Base-by-base conservation (phyloP, 2,797 vertebrate genomes). In the Bovichtus diacanthus region DNA sequence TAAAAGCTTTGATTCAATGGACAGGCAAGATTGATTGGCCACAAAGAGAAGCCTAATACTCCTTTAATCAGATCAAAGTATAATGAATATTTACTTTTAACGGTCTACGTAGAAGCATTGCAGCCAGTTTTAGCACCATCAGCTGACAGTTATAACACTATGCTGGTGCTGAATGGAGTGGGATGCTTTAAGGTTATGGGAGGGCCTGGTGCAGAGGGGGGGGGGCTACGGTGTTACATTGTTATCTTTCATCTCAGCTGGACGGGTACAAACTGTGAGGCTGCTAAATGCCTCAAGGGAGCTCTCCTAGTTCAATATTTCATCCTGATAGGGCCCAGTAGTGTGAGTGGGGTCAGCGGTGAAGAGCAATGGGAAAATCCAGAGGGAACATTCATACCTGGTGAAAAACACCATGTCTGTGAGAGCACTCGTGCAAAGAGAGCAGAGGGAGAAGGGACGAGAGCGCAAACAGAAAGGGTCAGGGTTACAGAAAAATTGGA, bases 261-360 rank as follows among this genome's bases (percentile, higher is more conserved):
- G 81, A 81, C 10, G 41, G 49, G 69, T 58, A 70, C 53, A 36
- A 41, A 73, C 78, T 36, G 62, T 11, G 36, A 71, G 53, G 73
- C 83, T 70, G 78, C 73, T 73, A 65, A 58, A 82, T 39, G 76
- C 81, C 91, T 88, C 73, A 5, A 60, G 84, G 84, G 85, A 87
- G 68, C 68, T 74, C 73, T 70, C 62, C 58, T 64, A 72, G 77
- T 89, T 90, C 76, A 85, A 88, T 90, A 87, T 90, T 87, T 93
- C 83, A 90, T 87, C 81, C 69, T 86, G 87, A 93, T 79, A 74
- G 79, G 76, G 70, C 70, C 74, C 75, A 23, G 70, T 56, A 86
- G 72, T 79, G 88, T 85, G 81, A 87, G 75, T 82, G 74, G 78
- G 89, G 90, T 92, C 89, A 88, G 81, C 50, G n/a, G 74, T 36